Evolutionary conservation across 92 coral and sea anemone species (phyloP), one percentile per base, ranked within the genome.

Genomic region (Isaurus tuberculatus): DNA sequence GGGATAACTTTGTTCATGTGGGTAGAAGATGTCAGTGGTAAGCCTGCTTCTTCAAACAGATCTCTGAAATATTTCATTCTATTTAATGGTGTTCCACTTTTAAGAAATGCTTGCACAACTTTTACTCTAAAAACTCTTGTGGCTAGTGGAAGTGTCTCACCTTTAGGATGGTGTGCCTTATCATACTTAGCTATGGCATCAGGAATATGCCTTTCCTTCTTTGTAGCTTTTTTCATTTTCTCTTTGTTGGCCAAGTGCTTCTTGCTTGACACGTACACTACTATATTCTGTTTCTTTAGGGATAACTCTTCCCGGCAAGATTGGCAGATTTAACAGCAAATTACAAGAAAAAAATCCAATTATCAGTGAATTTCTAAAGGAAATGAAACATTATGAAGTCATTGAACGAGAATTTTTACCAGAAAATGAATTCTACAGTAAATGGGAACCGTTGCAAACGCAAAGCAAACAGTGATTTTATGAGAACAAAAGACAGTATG

Each of bases 81-180:
- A 11, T 65, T 74, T 49, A 87, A 70, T 20, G 90, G 79, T 8
- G 84, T 88, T 20, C 91, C 91, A 67, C 84, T 79, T 79, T 73
- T 88, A 23, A 88, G 43, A 74, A 84, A 75, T 19, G 87, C 81
- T 43, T 72, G 72, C 36, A 73, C 80, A 15, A 87, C 87, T 72
- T 83, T 82, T 46, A 83, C 83, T 40, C 90, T 60, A 28, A 64
- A 87, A 25, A 87, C 87, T 74, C 83, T 80, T 60, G 83, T 73
- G 30, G 22, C 63, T 20, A 63, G 49, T 19, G 72, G 78, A 36
- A 87, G 70, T 29, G 90, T 87, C 43, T 87, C 83, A 30, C 87
- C 90, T 57, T 82, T 72, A 34, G 86, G 90, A 82, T 87, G 90
- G 67, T 83, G 51, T 64, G 37, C 49, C 75, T 83, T 40, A 37